phyloP scores from a whole-genome alignment of 1,140 invertebrate genomes.

The Bilobella aurantiaca region DNA sequence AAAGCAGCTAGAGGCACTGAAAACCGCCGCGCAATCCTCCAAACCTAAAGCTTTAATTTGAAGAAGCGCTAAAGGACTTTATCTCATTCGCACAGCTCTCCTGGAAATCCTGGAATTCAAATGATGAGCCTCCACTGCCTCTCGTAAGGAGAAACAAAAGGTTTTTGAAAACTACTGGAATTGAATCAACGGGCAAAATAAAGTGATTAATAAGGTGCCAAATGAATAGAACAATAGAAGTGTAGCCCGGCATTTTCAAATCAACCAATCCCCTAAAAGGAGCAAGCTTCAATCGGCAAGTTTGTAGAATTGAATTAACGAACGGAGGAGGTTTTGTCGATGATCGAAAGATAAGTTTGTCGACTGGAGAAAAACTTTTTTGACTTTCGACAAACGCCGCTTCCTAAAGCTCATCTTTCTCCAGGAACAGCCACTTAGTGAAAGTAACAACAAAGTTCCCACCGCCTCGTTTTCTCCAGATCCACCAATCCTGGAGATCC shows the following conservation, averaged over 20 bases:
- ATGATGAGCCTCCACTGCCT: too few relatives aligned
- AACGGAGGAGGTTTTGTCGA: constrained; percentile 11
- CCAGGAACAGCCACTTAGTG: not conserved
- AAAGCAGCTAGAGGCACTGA: too few relatives aligned
- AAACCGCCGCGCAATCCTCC: too few relatives aligned
- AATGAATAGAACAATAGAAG: constrained; percentile 31
- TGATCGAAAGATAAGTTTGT: constrained; percentile 28
- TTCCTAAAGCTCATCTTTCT: not conserved
- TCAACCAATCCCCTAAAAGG: too few relatives aligned
- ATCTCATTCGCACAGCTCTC: too few relatives aligned
- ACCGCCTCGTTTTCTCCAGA: not conserved
- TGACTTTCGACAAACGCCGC: not conserved
- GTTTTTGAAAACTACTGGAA: not conserved
- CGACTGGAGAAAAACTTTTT: constrained; percentile 15
- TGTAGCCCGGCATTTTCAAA: too few relatives aligned
- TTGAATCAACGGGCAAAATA: constrained; percentile 8
- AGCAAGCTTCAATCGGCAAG: too few relatives aligned
- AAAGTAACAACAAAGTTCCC: not conserved
- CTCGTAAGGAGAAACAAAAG: too few relatives aligned
- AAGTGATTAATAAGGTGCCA: constrained; percentile 35
- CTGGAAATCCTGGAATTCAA: not conserved
- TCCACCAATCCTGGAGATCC: not conserved
- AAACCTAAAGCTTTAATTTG: not conserved
- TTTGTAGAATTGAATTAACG: too few relatives aligned
- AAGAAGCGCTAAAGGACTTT: not conserved